These are phyloP conservation scores for Sebastes paucispinis DNA, from an alignment of 2,797 vertebrate species.

Conservation along the genomic window DNA sequence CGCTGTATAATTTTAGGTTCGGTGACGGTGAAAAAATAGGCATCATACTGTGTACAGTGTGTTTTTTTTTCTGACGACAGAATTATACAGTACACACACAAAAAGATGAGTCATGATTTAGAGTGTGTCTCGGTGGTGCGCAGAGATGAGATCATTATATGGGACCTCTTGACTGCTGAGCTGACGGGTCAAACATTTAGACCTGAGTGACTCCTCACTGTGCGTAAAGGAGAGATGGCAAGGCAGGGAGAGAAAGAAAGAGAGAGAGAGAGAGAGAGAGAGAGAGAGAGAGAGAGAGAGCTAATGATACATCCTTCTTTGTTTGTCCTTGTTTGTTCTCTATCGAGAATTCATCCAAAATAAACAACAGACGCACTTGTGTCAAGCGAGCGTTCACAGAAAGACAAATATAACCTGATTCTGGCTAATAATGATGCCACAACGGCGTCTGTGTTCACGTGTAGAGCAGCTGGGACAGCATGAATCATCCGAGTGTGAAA, in stretches of 20 bases:
- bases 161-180: conserved; percentile 15
- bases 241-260: not conserved
- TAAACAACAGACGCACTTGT: conserved; percentile 61
- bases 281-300: not conserved
- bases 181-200: conserved; percentile 18
- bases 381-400: conserved; percentile 25
- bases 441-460: conserved; percentile 41
- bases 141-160: conserved; percentile 32
- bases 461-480: conserved; percentile 65
- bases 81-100: not conserved
- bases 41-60: not conserved
- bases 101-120: conserved; percentile 20
- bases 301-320: conserved; percentile 34
- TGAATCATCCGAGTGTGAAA: conserved; percentile 61
- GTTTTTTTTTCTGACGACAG: not conserved
- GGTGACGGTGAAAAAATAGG: not conserved
- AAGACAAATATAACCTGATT: conserved; percentile 49
- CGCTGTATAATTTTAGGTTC: not conserved
- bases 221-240: not conserved
- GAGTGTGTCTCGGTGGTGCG: not conserved
- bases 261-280: not conserved
- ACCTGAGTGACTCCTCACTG: not conserved
- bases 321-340: conserved; percentile 38
- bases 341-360: conserved; percentile 45
- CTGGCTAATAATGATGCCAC: conserved; percentile 60